Conservation (phyloP, 2,113 vertebrate genomes). For the Urocolius indicus region DNA sequence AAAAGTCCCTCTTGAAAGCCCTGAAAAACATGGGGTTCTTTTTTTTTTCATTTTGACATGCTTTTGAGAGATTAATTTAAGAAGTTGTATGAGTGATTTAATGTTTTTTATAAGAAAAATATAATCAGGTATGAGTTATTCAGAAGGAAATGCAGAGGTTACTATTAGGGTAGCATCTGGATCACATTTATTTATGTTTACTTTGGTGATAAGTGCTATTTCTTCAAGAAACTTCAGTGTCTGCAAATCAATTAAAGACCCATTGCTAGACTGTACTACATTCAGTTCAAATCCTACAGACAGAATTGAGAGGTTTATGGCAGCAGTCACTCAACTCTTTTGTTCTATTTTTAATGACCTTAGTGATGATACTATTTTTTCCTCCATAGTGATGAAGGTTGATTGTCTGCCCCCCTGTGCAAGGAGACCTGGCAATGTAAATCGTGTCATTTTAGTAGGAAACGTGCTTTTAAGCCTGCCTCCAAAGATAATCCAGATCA, state of each 20-base stretch:
- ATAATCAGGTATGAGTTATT: neutral
- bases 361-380: neutral
- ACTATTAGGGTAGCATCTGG: neutral
- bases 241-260: neutral
- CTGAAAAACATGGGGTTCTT: neutral
- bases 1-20: neutral
- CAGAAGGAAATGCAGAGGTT: neutral
- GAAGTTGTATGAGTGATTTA: neutral
- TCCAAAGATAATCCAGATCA: neutral
- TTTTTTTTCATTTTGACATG: neutral
- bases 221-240: neutral
- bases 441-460: neutral
- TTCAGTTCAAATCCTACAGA: neutral
- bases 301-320: neutral
- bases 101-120: constrained; percentile 1
- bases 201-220: neutral
- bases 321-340: neutral
- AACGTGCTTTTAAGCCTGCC: neutral
- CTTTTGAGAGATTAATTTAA: neutral
- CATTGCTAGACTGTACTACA: neutral
- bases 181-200: neutral
- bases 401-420: neutral
- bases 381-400: neutral
- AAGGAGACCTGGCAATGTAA: neutral
- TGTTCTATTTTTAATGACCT: neutral